Evolutionary conservation across 1,140 invertebrate genomes (phyloP), one percentile per base, ranked within the genome.

Genomic region (Rhagoletis pomonella): DNA sequence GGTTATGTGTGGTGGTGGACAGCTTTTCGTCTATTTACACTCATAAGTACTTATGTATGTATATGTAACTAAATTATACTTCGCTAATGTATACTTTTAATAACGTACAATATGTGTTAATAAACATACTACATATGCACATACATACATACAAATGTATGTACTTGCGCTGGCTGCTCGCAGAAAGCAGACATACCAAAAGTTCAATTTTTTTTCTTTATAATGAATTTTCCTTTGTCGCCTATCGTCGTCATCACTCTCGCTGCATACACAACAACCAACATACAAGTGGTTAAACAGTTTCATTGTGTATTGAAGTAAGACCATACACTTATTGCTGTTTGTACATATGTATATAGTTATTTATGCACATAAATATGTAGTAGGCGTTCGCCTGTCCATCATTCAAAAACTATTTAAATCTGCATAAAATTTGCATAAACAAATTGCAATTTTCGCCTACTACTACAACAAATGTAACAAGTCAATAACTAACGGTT

Each of bases 341-440:
- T 55, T 55, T 55, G 0, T 55, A 55, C n/a, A n/a, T n/a, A n/a
- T n/a, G n/a, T n/a, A n/a, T n/a, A 55, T 55, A 55, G 4, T 4
- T 55, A 55, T 55, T 1, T 6, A 42, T 4, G 3, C 29, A 67
- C 29, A 29, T 2, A n/a, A n/a, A n/a, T n/a, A 39, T 39, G 29
- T 6, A 10, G 29, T 81, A 29, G 47, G 73, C 47, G n/a, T 81
- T 81, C 17, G 47, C 73, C 17, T 81, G 0, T 42, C 58, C 58
- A 85, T 85, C 81, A 62, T 29, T 59, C 81, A 85, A 62, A 86
- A 86, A 58, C 2, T 14, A 42, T 29, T 60, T 58, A 58, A 50
- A 87, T 88, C 60, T 88, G 81, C 77, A 88, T 73, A 47, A 60
- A 88, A 88, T 88, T 88, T 88, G 64, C 87, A 88, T 88, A 88